A percentile compares a stretch with the other conserved stretches of the same genome.
Conservation (phyloP, 2,113 vertebrate species). For the Elephantulus edwardii region DNA sequence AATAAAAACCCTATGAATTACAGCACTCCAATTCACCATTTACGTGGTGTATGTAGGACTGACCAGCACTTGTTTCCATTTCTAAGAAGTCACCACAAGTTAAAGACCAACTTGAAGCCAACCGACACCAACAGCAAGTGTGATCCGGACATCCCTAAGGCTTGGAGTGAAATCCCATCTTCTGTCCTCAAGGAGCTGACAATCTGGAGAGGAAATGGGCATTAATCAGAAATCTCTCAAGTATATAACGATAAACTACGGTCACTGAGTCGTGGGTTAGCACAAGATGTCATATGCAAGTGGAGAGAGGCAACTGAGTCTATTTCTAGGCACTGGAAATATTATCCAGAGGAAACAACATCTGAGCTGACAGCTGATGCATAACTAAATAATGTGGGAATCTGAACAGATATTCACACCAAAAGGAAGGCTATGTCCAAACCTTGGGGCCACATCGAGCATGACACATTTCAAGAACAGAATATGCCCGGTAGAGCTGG, state of each 20-base stretch:
- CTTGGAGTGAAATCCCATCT: background rate
- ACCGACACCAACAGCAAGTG: background rate
- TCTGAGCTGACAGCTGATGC: background rate
- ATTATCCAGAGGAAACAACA: background rate
- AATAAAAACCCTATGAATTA: background rate
- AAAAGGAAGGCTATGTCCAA: background rate
- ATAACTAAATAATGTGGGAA: background rate
- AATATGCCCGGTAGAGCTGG: background rate
- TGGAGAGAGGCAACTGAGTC: background rate
- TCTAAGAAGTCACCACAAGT: background rate
- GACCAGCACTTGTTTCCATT: background rate
- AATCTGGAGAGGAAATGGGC: background rate
- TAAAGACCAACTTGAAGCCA: background rate
- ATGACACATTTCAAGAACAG: background rate
- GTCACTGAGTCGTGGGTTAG: background rate
- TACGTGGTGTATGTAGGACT: background rate
- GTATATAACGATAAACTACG: background rate
- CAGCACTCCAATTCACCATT: background rate
- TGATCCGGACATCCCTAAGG: background rate
- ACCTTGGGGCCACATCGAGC: background rate
- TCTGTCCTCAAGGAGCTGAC: background rate
- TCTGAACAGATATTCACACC: background rate
- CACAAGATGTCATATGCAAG: background rate
- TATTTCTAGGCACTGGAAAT: background rate
- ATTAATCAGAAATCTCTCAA: background rate